Evolutionary conservation across 2,113 vertebrate species (phyloP), one percentile per base, ranked within the genome.

Genomic region (Girardinichthys multiradiatus): DNA sequence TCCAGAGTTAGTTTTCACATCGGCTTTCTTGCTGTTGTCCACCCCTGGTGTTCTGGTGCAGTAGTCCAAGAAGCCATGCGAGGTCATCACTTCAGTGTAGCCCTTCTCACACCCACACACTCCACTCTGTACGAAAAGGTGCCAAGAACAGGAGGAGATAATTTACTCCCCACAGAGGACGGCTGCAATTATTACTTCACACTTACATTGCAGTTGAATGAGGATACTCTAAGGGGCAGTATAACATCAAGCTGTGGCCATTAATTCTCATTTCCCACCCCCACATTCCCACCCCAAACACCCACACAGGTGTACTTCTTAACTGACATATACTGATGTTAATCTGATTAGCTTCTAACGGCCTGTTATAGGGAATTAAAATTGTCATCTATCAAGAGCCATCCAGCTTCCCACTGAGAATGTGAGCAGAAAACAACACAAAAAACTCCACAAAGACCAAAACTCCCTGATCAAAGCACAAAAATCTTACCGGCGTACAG

Each of bases 41-140:
- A 93, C 93, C 68, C 96, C 96, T 0, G 97, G 97, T n/a, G 97
- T 95, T 92, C 96, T 97, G 89, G 97, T 95, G 90, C 98, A 99
- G 92, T 99, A 99, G 94, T 99, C 98, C 93, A 99, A 92, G 85
- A 97, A 92, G n/a, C 97, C 98, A 73, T 97, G 94, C 39, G 96
- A 96, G 90, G 95, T 97, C 97, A 98, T 97, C 83, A 99, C 97
- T 92, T 98, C 97, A 0, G 93, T 97, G 69, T 98, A 99, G 67
- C 98, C 97, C 76, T 87, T 95, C 90, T 98, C 96, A 88, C 98
- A 99, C 57, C 97, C 96, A 67, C 98, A 99, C 87, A 98, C 95
- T 35, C 97, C 98, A 21, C 94, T 96, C 98, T 99, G 92, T 12
- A 80, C 6, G 17, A 60, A 31, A 37, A 13, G 45, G 54, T 26